Base-by-base conservation (phyloP, 2,888 invertebrate genomes). In the Rhagium mordax region DNA sequence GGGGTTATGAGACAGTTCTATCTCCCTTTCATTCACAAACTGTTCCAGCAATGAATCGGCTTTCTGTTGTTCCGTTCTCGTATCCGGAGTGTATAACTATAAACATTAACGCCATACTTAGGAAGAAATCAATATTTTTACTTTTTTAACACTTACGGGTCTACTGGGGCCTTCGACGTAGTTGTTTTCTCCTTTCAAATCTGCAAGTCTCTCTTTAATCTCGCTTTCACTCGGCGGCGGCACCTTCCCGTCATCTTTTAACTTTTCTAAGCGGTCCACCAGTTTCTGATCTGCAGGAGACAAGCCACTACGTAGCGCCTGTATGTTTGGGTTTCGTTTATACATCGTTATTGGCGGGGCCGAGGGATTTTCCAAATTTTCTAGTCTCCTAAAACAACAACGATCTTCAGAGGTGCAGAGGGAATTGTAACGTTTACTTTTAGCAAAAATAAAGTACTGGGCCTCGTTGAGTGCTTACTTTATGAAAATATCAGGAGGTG, bases 1-100 rank as follows among this genome's bases (percentile, higher is more conserved):
- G 2, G 90, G 87, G 85, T 91, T 89, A 18, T 84, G 86, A 0
- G 87, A 85, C 5, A 88, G 82, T 10, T 86, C 86, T 47, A 90
- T 86, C n/a, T 89, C 87, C n/a, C 90, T 81, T 77, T 89, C 89
- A 60, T 84, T 87, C 7, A 87, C 74, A 80, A 89, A 90, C 77
- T 90, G 87, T 66, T 88, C 87, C 71, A 95, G 84, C n/a, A 95
- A 88, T 81, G 93, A 93, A 82, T 94, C 91, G 20, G 91, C 91
- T 87, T 94, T 93, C 80, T 95, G 91, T 83, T 93, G 91, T 81
- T 94, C 93, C 13, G 91, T 91, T 85, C 93, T 90, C 53, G 89
- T 88, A 80, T 94, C 93, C 15, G 89, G 89, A 47, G 88, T 83
- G 61, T 89, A 85, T 48, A 89, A 81, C 90, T 91, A 48, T 24